phyloP scores from a whole-genome alignment of 2,797 vertebrate species.

The Cetoscarus ocellatus region DNA sequence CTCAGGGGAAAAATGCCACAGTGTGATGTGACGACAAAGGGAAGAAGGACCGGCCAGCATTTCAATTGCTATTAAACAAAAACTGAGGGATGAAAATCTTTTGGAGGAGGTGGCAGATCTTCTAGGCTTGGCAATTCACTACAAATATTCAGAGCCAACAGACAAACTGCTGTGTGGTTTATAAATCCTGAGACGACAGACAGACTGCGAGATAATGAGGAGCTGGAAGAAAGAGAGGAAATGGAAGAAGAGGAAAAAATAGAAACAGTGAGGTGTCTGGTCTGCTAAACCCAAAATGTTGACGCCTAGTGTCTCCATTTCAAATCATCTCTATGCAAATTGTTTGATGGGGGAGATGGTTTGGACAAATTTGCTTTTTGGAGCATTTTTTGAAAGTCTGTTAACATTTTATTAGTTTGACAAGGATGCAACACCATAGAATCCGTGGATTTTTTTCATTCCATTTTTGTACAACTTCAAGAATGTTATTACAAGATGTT shows the following conservation, averaged over 20 bases:
- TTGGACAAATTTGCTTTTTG: background rate
- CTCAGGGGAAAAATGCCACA: constrained; percentile 73
- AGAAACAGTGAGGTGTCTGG: constrained; percentile 14
- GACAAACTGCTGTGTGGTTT: constrained; percentile 28
- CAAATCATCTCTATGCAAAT: background rate
- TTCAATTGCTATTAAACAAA: constrained; percentile 57
- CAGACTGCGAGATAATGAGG: constrained; percentile 20
- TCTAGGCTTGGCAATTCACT: constrained; percentile 7
- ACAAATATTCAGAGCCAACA: constrained; percentile 22
- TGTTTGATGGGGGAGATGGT: background rate
- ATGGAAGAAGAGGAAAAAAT: background rate
- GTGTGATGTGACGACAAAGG: constrained; percentile 56
- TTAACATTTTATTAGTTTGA: background rate
- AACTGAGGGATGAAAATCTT: constrained; percentile 47
- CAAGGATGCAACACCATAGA: background rate
- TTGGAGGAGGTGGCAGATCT: constrained; percentile 41
- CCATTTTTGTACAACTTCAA: background rate
- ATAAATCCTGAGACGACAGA: constrained; percentile 12
- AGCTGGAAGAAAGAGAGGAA: constrained; percentile 17
- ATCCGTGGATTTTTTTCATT: too few species aligned
- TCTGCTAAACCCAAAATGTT: background rate
- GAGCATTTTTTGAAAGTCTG: background rate
- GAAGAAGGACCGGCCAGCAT: constrained; percentile 40
- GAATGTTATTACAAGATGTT: too few species aligned
- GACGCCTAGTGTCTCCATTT: background rate